Evolutionary conservation across 1,140 invertebrate species (phyloP), one percentile per base, ranked within the genome.

Genomic region (Penaeus japonicus): DNA sequence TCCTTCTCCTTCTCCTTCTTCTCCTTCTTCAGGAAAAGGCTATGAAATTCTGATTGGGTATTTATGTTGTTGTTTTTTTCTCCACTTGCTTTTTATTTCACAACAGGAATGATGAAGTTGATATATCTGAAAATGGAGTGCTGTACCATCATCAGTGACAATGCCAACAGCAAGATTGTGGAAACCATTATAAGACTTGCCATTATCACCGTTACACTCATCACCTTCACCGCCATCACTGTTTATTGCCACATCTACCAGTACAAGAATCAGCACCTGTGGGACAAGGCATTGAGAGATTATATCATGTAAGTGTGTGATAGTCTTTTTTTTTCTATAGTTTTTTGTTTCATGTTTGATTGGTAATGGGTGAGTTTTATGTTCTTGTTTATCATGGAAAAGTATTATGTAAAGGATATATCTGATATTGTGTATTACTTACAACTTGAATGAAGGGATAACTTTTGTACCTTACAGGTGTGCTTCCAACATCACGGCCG

Each of bases 401-500:
- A 15, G 15, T 47, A 15, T 39, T 39, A 39, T 47, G 15, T 15
- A 47, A 7, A 47, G 15, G 47, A 47, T 47, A 15, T 7, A 47
- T 15, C 47, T 1, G 15, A 15, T 47, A 7, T 47, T 15, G 5
- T 47, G 0, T 7, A 10, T 47, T 47, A 1, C 15, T 5, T 47
- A 47, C 10, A 7, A 47, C 5, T 47, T 7, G 10, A 47, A 12
- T 7, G 15, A 15, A 47, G 15, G 1, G 47, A 47, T 47, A 47
- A 47, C 47, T 47, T 15, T 17, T 54, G 22, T 78, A 59, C 78
- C 32, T 89, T 90, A 65, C 84, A 94, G 93, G 62, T 94, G 93
- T 90, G 90, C 92, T 85, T 91, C 93, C 22, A 93, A 93, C 89
- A 91, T 92, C 20, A 92, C 92, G 0, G 91, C 91, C 0, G 89